Base-by-base conservation (phyloP, 2,888 invertebrate species). In the Lepetodrilus schrolli region DNA sequence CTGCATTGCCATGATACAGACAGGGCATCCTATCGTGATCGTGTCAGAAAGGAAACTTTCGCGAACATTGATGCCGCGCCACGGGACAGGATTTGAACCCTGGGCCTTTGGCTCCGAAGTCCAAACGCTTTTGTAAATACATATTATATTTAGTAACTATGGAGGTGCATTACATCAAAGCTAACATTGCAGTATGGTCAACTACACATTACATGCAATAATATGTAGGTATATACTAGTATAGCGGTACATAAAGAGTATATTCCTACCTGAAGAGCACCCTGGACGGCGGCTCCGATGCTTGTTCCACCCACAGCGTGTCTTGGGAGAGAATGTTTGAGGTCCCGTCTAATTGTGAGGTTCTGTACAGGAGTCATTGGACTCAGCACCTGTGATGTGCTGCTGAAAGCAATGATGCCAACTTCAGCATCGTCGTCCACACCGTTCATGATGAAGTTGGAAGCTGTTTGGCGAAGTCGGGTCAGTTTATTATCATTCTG, bases 401-500 rank as follows among this genome's bases (percentile, higher is more conserved):
- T 66, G 43, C 75, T 51, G 71, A 75, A 76, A 17, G 73, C 43
- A 38, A 78, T 70, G 2, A 78, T 48, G 0, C 75, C 76, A 23
- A 78, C 37, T 8, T 70, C 50, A 20, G 50, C 75, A 3, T 71
- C 69, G 1, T 70, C 51, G 7, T 74, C 70, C 34, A 76, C 58
- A 1, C 69, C 78, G 23, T 80, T 75, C 34, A 66, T 50, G 21
- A 81, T 75, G 48, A 79, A 78, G 36, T 74, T 74, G 17, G 74
- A 70, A 3, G 75, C 80, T 5, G 80, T 79, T 37, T 81, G 81
- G 21, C 73, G 66, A 26, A 74, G 36, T 30, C 69, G 72, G 7
- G 58, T 74, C 36, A 79, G 51, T 30, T 77, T 79, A 17, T 75
- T 36, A n/a, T 74, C 50, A 5, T 58, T 70, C 78, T 76, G 69